Percentiles rank a stretch among this genome's conserved stretches.
These are phyloP conservation scores for Eublepharis macularius DNA, from an alignment of 2,113 vertebrate species.

Conservation along the genomic window DNA sequence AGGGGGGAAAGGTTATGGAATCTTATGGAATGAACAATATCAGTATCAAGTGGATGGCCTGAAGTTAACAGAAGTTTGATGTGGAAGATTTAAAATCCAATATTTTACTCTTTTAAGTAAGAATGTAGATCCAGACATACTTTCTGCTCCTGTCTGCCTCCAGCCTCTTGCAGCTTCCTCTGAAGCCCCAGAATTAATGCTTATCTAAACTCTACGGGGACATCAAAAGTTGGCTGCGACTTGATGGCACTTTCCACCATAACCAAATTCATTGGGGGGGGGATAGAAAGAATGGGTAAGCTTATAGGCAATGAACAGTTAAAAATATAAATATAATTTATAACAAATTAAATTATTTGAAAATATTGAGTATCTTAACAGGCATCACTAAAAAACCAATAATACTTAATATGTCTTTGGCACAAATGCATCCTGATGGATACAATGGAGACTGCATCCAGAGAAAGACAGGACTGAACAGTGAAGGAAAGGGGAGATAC, in stretches of 20 bases:
- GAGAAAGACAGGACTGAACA: too few species aligned
- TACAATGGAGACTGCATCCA: too few species aligned
- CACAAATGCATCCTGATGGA: too few species aligned
- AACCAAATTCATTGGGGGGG: not conserved
- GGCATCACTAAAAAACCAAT: too few species aligned
- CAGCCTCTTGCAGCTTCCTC: not conserved
- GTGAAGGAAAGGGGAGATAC: too few species aligned
- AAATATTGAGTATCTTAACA: not conserved
- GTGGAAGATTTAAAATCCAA: not conserved
- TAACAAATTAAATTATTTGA: not conserved
- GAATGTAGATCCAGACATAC: not conserved
- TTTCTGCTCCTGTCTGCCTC: too few species aligned
- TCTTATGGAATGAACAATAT: conserved; percentile 40
- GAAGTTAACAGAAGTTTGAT: not conserved
- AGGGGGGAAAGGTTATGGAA: conserved; percentile 20
- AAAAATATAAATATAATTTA: not conserved
- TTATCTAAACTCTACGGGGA: too few species aligned
- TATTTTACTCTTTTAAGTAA: not conserved
- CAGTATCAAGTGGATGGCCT: conserved; percentile 28
- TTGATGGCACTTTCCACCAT: too few species aligned
- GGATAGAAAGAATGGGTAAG: not conserved
- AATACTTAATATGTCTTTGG: too few species aligned
- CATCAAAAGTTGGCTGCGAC: too few species aligned
- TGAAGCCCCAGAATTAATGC: not conserved
- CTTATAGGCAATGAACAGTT: not conserved